Evolutionary conservation across 2,888 invertebrate species (phyloP).

Genomic region (Mystacides longicornis): DNA sequence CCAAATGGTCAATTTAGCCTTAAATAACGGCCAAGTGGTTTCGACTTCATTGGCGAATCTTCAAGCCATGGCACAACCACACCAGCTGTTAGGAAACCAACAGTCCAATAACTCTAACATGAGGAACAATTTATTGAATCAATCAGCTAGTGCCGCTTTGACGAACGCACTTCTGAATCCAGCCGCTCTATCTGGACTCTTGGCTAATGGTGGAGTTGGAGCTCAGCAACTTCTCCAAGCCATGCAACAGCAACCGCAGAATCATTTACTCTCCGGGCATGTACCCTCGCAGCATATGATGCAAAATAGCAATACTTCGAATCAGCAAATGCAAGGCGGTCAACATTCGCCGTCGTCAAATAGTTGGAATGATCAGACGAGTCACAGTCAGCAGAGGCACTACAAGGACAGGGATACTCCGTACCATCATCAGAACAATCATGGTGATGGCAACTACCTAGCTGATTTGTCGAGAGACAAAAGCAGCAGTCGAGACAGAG

Average conservation of each 20-base stretch:
- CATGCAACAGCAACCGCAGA: constrained; percentile 53
- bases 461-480: constrained; percentile 28
- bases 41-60: constrained; percentile 76
- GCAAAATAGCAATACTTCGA: constrained; percentile 39
- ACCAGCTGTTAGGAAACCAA: constrained; percentile 55
- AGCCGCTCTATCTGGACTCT: constrained; percentile 60
- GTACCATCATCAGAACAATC: constrained; percentile 33
- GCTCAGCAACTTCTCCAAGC: constrained; percentile 70
- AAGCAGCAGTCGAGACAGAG: constrained; percentile 42
- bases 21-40: constrained; percentile 80
- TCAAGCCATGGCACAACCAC: constrained; percentile 68
- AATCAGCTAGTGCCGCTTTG: constrained; percentile 47
- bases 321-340: constrained; percentile 27
- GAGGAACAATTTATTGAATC: constrained; percentile 40
- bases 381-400: constrained; percentile 38
- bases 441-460: constrained; percentile 30
- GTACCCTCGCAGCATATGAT: constrained; percentile 41
- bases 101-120: constrained; percentile 36
- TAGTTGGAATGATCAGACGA: constrained; percentile 44
- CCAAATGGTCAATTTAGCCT: constrained; percentile 70
- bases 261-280: constrained; percentile 22
- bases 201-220: constrained; percentile 60
- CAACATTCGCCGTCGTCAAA: constrained; percentile 41
- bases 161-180: constrained; percentile 65
- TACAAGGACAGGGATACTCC: constrained; percentile 44